Conservation (phyloP, 2,113 vertebrate species). For the Tichodroma muraria region DNA sequence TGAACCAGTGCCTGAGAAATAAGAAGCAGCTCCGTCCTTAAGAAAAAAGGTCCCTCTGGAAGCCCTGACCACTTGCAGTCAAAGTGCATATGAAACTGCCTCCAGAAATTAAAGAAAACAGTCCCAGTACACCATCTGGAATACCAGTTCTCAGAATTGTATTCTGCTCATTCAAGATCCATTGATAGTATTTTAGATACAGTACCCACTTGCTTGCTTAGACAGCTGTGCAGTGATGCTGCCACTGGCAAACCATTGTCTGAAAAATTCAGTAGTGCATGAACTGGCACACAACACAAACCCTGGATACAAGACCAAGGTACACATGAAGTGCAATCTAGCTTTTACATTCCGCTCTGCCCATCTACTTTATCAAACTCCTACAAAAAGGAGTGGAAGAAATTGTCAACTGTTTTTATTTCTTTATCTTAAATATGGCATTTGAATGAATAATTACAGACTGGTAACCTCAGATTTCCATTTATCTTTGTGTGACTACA, state of each 20-base stretch:
- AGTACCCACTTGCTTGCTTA: not conserved
- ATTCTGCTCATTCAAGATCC: not conserved
- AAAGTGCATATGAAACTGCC: not conserved
- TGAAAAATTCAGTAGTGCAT: not conserved
- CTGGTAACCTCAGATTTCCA: not conserved
- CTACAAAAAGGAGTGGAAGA: not conserved
- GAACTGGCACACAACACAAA: not conserved
- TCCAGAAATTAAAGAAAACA: not conserved
- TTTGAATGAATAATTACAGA: not conserved
- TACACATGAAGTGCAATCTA: rapidly evolving
- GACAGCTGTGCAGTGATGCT: not conserved
- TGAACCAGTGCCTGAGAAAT: not conserved
- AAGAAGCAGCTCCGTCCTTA: not conserved
- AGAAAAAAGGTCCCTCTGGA: not conserved
- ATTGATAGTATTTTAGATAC: not conserved
- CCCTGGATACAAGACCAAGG: not conserved
- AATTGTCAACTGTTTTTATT: not conserved
- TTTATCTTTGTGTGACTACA: not conserved
- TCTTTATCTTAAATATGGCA: not conserved
- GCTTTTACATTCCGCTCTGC: not conserved
- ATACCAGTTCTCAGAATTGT: not conserved
- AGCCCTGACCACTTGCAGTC: not conserved
- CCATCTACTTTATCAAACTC: not conserved
- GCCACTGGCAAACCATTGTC: not conserved
- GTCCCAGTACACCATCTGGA: not conserved